These are phyloP conservation scores for Lordiphosa clarofinis DNA, from an alignment of 1,140 invertebrate species.

Conservation along the genomic window DNA sequence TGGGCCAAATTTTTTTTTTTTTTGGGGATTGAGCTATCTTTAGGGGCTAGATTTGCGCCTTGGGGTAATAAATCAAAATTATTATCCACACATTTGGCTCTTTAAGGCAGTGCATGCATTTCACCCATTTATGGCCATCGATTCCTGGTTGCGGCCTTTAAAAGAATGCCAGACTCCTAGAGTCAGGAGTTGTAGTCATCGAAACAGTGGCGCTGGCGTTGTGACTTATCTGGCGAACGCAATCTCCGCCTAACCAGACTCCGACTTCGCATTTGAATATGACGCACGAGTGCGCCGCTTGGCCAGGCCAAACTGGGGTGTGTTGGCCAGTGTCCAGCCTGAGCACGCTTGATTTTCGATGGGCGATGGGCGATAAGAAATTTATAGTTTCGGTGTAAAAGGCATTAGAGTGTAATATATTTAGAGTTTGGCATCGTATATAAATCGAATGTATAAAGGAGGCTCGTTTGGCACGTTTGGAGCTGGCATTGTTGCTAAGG, in stretches of 20 bases:
- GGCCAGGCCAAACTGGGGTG: conserved; percentile 57
- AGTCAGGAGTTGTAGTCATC: conserved; percentile 20
- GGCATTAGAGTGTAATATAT: conserved; percentile 76
- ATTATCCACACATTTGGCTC: conserved; percentile 72
- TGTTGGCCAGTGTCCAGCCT: conserved; percentile 53
- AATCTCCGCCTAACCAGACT: conserved; percentile 56
- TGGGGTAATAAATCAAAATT: conserved; percentile 72
- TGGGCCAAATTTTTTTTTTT: neutral
- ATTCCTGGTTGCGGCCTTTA: conserved; percentile 67
- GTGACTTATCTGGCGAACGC: conserved; percentile 62
- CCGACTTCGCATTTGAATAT: conserved; percentile 66
- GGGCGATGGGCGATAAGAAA: conserved; percentile 60
- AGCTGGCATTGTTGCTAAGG: conserved; percentile 50
- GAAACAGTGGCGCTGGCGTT: conserved; percentile 68
- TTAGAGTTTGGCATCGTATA: conserved; percentile 66
- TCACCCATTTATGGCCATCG: conserved; percentile 61
- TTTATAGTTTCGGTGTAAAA: conserved; percentile 76
- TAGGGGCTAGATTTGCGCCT: conserved; percentile 44
- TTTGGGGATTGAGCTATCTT: conserved; percentile 55
- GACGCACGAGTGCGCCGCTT: conserved; percentile 64
- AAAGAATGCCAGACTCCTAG: conserved; percentile 61
- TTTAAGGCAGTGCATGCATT: conserved; percentile 67
- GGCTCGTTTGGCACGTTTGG: conserved; percentile 22
- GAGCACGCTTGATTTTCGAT: conserved; percentile 74
- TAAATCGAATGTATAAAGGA: conserved; percentile 33